A percentile compares a stretch with the other conserved stretches of the same genome.
phyloP scores from a whole-genome alignment of 1,140 invertebrate genomes.

The Brachionus sp. region DNA sequence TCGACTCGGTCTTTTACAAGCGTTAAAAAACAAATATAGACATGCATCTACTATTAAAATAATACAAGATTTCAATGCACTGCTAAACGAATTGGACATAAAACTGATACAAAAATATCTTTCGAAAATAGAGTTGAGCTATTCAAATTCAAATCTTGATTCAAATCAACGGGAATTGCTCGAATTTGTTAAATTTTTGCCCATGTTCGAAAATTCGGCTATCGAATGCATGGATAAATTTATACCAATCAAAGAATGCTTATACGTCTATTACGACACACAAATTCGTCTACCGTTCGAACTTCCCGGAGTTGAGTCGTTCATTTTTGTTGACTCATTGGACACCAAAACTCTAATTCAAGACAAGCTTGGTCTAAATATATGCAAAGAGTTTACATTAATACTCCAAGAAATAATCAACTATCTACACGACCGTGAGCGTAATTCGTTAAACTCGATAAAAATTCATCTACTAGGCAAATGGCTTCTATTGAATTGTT shows the following conservation, averaged over 20 bases:
- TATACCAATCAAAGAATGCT: conserved; percentile 5
- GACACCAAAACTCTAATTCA: not conserved
- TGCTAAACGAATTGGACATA: conserved; percentile 15
- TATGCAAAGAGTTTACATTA: not conserved
- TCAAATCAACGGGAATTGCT: not conserved
- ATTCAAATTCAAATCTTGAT: not conserved
- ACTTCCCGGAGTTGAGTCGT: not conserved
- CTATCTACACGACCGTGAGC: not conserved
- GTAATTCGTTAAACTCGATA: not conserved
- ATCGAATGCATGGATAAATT: conserved; percentile 17
- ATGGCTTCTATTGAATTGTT: conserved; percentile 42
- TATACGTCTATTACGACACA: conserved; percentile 18
- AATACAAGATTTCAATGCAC: conserved; percentile 31
- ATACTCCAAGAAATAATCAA: conserved; percentile 7
- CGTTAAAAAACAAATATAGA: not conserved
- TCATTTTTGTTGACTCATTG: conserved; percentile 5
- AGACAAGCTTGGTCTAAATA: conserved; percentile 1
- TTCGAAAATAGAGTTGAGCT: not conserved
- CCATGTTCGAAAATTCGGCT: conserved; percentile 37
- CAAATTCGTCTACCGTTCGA: conserved; percentile 37
- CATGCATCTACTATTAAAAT: conserved; percentile 11
- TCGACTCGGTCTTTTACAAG: not conserved
- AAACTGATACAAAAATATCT: conserved; percentile 19
- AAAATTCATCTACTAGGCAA: conserved; percentile 23
- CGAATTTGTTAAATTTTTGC: conserved; percentile 38